Base-by-base conservation (phyloP, 2,113 vertebrate genomes). In the Pseudolaguvia tuberculata region DNA sequence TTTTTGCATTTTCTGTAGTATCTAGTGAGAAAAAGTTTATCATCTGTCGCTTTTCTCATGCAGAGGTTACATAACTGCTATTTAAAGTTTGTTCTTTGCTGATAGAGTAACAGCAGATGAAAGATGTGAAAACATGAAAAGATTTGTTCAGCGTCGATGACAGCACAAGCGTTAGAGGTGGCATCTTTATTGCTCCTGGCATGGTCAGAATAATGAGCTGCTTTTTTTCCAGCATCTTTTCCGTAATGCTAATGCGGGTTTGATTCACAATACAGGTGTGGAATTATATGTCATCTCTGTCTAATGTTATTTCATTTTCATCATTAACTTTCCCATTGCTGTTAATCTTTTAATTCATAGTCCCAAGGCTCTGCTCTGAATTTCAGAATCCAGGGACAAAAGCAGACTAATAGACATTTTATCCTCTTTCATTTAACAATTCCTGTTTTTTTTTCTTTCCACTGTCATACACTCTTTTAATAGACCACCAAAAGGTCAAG, bases 401-500 rank as follows among this genome's bases (percentile, higher is more conserved):
- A 82, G 70, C 65, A 78, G 78, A 86, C 70, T 83, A 85, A 84
- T 81, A 83, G 78, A 61, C 63, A 72, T 76, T 79, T 48, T 63
- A 65, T 63, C 10, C 6, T 72, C 55, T 85, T 73, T 75, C 69
- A 39, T 85, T 85, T 85, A 76, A 85, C 86, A 70, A 78, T 58
- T 39, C 69, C 23, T 70, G 67, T 79, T 84, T 87, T n/a, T 83
- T 83, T 81, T 77, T 69, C 55, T 15, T 31, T 53, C 23, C 45
- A 52, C 81, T 83, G 85, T 88, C 87, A 83, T 57, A 11, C 67
- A 61, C 76, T 83, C 80, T 85, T 89, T 90, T 88, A 88, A 91
- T 90, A 87, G 86, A 88, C 84, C 81, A 75, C 76, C 63, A 80
- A 88, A 92, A 91, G 89, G 89, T 91, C 89, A 85, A 71, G 82